phyloP scores from a whole-genome alignment of 2,113 vertebrate species.

The Lepidothrix coronata region DNA sequence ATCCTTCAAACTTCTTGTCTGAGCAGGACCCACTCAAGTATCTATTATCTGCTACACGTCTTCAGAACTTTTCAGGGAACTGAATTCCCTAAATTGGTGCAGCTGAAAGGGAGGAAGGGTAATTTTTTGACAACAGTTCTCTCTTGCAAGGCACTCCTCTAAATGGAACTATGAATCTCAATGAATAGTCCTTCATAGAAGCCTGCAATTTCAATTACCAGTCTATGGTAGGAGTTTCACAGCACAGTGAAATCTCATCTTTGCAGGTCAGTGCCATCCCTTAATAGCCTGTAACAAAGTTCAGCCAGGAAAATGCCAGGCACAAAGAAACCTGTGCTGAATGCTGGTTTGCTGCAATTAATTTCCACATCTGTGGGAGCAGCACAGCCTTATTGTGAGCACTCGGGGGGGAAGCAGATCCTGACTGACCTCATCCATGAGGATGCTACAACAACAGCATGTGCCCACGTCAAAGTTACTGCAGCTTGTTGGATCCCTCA shows the following conservation, averaged over 20 bases:
- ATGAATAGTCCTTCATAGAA: not conserved
- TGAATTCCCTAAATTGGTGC: not conserved
- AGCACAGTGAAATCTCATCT: not conserved
- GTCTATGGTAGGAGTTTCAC: not conserved
- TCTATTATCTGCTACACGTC: not conserved
- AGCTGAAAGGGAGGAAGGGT: not conserved
- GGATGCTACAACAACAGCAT: not conserved
- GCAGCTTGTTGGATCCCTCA: fast-evolving
- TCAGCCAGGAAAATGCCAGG: not conserved
- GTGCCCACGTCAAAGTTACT: not conserved
- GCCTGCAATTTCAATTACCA: not conserved
- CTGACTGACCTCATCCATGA: not conserved
- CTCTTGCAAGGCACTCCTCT: not conserved
- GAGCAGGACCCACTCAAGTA: not conserved
- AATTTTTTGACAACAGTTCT: not conserved
- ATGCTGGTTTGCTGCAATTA: not conserved
- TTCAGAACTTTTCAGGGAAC: not conserved
- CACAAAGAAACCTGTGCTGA: not conserved
- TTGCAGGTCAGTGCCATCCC: not conserved
- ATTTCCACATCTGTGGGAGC: not conserved
- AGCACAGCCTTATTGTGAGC: not conserved
- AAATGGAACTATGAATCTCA: not conserved
- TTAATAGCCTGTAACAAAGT: not conserved
- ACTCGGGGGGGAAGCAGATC: not conserved
- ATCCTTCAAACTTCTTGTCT: not conserved